Evolutionary conservation across 1,140 invertebrate species (phyloP), one percentile per base, ranked within the genome.

Genomic region (Psilanteris sp.): DNA sequence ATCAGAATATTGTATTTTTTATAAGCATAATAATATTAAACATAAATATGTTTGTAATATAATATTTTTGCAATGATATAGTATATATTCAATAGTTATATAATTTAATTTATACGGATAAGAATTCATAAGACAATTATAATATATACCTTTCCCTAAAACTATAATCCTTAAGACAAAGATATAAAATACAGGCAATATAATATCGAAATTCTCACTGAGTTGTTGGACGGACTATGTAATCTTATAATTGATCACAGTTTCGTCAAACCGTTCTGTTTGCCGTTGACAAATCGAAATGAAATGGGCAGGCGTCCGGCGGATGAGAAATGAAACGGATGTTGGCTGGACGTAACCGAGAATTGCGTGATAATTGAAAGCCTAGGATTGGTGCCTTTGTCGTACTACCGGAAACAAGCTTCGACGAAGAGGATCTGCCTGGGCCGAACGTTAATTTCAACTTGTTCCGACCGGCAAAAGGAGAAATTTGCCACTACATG

Each of bases 311-410:
- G 62, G 57, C 75, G 68, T 72, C 55, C 75, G 68, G 62, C 57
- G 61, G 62, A 67, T 54, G 72, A 76, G 71, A 75, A 81, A 77
- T 78, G 74, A 74, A 75, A 62, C 52, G 67, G 57, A 70, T 61
- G 77, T 75, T 39, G 73, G 77, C 57, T 78, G 67, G 48, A 66
- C 57, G 54, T 67, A 50, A 48, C 31, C 31, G 74, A 62, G 71
- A 79, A 78, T 78, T 76, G 68, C 77, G 57, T 59, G 54, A 77
- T 76, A 79, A 81, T 81, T 81, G 74, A 79, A 79, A 79, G 74
- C 68, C 46, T 43, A 20, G 37, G 36, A 52, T 70, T 41, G 43
- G 52, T 14, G 52, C 41, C 64, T 75, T 74, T 75, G 52, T 77
- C 75, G 43, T 27, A 6, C 36, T 34, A 29, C 46, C 67, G 41